phyloP scores from a whole-genome alignment of 1,140 invertebrate species.

The Onthophagus taurus region DNA sequence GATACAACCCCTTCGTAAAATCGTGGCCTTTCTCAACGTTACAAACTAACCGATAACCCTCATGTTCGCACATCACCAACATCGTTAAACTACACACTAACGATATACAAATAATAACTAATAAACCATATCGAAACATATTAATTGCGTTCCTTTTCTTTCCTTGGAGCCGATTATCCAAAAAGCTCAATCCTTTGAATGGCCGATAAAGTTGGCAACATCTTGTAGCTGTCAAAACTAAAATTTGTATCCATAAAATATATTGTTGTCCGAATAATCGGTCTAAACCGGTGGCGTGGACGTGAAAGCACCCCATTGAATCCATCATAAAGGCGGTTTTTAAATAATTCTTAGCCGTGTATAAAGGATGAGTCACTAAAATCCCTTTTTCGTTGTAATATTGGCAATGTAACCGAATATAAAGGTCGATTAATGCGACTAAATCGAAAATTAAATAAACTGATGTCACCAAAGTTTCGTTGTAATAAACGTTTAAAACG shows the following conservation, averaged over 20 bases:
- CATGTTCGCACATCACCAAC: not conserved
- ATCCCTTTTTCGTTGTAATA: slow-evolving; percentile 38
- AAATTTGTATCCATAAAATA: not conserved
- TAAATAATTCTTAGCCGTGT: slow-evolving; percentile 36
- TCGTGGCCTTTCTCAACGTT: not conserved
- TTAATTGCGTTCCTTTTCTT: not conserved
- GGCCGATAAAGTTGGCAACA: not conserved
- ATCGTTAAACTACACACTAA: not conserved
- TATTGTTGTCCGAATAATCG: not conserved
- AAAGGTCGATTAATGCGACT: slow-evolving; percentile 13
- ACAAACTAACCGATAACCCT: not conserved
- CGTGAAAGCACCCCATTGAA: slow-evolving; percentile 19
- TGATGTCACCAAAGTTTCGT: not conserved
- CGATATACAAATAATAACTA: not conserved
- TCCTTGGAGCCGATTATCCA: slow-evolving; percentile 2
- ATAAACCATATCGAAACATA: not conserved
- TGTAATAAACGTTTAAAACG: not conserved
- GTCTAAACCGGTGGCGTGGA: not conserved
- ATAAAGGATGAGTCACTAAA: slow-evolving; percentile 37
- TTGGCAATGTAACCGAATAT: slow-evolving; percentile 34
- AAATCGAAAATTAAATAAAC: not conserved
- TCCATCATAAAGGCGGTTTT: slow-evolving; percentile 36
- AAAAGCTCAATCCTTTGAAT: not conserved
- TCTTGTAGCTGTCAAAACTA: not conserved
- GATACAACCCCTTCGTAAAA: not conserved